Base-by-base conservation (phyloP, 2,888 invertebrate species). In the Lochmaea crataegi region DNA sequence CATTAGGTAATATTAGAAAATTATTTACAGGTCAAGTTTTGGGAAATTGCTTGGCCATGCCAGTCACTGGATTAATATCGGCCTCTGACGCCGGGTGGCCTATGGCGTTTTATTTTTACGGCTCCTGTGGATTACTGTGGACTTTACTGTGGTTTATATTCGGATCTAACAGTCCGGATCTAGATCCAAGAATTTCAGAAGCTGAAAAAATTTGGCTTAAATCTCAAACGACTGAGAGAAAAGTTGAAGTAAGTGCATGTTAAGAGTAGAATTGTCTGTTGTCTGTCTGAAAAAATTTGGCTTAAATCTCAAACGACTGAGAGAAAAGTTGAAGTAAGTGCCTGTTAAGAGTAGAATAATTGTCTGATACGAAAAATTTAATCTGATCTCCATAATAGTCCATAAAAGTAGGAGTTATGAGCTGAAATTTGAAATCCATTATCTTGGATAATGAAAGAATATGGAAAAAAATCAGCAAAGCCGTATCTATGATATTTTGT, bases 101-200 rank as follows among this genome's bases (percentile, higher is more conserved):
- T 0, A 90, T 92, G 22, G 92, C 93, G 70, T 95, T 95, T 86
- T 95, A 95, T 83, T 85, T 91, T 4, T 92, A 93, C 79, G 94
- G 94, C 0, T 87, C 87, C 6, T 82, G 91, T 0, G 92, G 92
- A 0, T 82, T 91, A 0, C n/a, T 90, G 0, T 94, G 93, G 93
- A 85, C 89, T 0, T 73, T 91, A 0, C 75, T 86, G 0, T 94
- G 92, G 88, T 85, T 89, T 2, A 84, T 91, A 72, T 86, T 92
- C 26, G 94, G 94, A 0, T 89, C 92, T 10, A 91, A 91, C 76
- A 90, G 90, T 0, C 94, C 94, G 0, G 87, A 89, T 0, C 88
- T 89, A 6, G 89, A 89, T 80, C 89, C 87, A 57, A 86, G 86
- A 75, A 94, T 94, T 68, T 88, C 91, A 0, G 80, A 86, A 0